Percentiles rank a stretch among this genome's conserved stretches.
Conservation (phyloP, 2,888 invertebrate species). For the Diarsia dahlii region DNA sequence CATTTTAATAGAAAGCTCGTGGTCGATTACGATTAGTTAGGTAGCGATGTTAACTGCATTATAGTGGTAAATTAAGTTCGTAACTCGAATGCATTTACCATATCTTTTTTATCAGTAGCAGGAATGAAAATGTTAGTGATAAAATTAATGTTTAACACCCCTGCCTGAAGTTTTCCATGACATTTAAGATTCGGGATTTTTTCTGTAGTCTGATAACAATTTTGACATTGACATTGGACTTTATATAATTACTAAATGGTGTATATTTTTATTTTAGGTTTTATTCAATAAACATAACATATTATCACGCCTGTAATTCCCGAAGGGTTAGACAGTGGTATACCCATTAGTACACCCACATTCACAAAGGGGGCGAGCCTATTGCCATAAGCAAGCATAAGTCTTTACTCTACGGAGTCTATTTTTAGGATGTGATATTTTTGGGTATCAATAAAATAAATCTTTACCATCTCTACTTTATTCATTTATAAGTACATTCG, state of each 20-base stretch:
- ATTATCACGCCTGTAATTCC: too few species aligned
- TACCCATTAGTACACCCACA: too few species aligned
- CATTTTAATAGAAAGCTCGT: slow-evolving; percentile 64
- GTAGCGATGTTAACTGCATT: slow-evolving; percentile 54
- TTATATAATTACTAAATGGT: not conserved
- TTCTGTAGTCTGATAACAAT: not conserved
- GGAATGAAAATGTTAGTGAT: slow-evolving; percentile 6
- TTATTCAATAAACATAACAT: too few species aligned
- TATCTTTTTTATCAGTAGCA: slow-evolving; percentile 38
- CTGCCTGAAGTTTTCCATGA: slow-evolving; percentile 21
- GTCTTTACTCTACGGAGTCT: too few species aligned
- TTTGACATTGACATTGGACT: slow-evolving; percentile 13
- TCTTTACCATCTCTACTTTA: slow-evolving; percentile 1
- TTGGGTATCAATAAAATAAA: not conserved
- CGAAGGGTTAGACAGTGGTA: too few species aligned
- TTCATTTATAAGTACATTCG: not conserved
- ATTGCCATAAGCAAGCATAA: too few species aligned
- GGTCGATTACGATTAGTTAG: slow-evolving; percentile 59
- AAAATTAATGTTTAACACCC: slow-evolving; percentile 33
- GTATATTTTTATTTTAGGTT: too few species aligned
- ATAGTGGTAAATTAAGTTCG: slow-evolving; percentile 28
- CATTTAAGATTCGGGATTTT: slow-evolving; percentile 9
- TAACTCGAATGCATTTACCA: slow-evolving; percentile 42
- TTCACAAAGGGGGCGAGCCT: too few species aligned
- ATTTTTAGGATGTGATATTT: not conserved